Base-by-base conservation (phyloP, 1,140 invertebrate species). In the Mactra quadrangularis region DNA sequence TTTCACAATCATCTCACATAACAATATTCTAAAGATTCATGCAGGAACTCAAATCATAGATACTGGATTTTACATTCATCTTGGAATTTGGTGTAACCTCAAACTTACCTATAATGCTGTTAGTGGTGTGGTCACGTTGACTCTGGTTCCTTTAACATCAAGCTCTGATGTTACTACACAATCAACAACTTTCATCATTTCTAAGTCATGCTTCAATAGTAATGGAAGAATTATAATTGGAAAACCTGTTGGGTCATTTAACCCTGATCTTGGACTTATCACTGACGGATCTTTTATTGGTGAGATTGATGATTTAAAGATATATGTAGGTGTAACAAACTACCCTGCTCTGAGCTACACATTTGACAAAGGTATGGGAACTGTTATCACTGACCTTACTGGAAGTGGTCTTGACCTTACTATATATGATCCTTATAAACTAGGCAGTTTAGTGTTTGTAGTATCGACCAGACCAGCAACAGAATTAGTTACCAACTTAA, bases 211-310 rank as follows among this genome's bases (percentile, higher is more conserved):
- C 22, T 81, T 81, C 38, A 50, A 52, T 7, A 22, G 22, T 47
- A 33, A 29, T 59, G 77, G 77, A 19, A 70, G 77, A 59, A 33
- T 81, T 4, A 52, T 71, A 13, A 70, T 81, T 41, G 77, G 77
- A 3, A 71, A 71, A 70, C 77, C 77, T 19, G 38, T 68, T 2
- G 60, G 60, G 53, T 7, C 77, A 27, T 71, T 70, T 70, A 33
- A 70, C 50, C 19, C 64, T 19, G 25, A 47, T 17, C 31, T 70
- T 33, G 29, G 38, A 53, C 22, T 71, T 1, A 31, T 33, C 3
- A 41, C 50, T 6, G 55, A 38, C 45, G 64, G 64, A 27, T 81
- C 77, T 47, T 81, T 81, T 45, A 27, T 50, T 57, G 77, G 77
- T 4, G 38, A 70, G 71, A 35, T 81, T 31, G 77, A 81, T 25